Percentiles rank a stretch among this genome's conserved stretches.
These are phyloP conservation scores for Chlorodrepanis virens DNA, from an alignment of 2,113 vertebrate species.

Conservation along the genomic window DNA sequence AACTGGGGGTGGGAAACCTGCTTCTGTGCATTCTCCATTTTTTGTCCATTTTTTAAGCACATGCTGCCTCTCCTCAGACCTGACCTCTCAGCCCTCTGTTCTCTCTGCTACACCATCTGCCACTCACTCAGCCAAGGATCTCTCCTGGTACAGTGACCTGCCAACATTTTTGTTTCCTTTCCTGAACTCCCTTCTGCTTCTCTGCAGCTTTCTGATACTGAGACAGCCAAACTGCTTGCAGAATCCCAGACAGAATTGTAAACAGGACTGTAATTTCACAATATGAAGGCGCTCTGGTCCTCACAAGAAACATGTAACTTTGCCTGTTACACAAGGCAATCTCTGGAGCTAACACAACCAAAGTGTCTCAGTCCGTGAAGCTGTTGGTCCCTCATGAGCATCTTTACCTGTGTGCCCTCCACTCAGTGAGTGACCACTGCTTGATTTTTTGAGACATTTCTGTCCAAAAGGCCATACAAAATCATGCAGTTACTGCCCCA, in stretches of 20 bases:
- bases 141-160: conserved; percentile 14
- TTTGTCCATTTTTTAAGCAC: not conserved
- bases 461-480: not conserved
- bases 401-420: not conserved
- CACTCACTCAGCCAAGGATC: conserved; percentile 15
- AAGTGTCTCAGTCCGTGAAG: not conserved
- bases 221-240: not conserved
- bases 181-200: conserved; percentile 21
- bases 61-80: not conserved
- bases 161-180: conserved; percentile 42
- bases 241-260: not conserved
- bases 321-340: not conserved
- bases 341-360: not conserved
- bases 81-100: conserved; percentile 25
- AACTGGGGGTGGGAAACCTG: not conserved
- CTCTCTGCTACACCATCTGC: conserved; percentile 33
- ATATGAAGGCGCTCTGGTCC: not conserved
- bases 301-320: not conserved
- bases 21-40: not conserved
- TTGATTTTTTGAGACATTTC: not conserved
- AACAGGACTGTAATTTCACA: not conserved
- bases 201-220: not conserved
- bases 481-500: not conserved
- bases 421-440: not conserved
- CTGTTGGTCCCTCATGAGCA: not conserved